These are phyloP conservation scores for Blomia tropicalis DNA, from an alignment of 2,888 invertebrate species.

Conservation along the genomic window DNA sequence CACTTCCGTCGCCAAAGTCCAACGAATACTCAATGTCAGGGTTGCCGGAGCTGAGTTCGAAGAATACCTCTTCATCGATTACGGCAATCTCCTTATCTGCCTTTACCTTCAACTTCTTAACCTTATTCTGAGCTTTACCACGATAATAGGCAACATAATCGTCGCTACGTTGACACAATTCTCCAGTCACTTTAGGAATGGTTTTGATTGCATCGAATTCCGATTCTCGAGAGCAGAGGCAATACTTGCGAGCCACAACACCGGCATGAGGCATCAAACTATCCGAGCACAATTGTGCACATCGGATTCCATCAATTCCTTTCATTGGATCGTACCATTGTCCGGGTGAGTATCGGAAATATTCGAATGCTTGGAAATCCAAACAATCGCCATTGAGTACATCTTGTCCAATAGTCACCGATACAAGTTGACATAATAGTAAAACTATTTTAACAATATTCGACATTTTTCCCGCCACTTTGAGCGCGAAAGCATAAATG, in stretches of 20 bases:
- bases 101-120: slow-evolving; percentile 25
- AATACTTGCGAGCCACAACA: slow-evolving; percentile 19
- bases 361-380: slow-evolving; percentile 27
- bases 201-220: slow-evolving; percentile 4
- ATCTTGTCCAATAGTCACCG: neutral
- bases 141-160: slow-evolving; percentile 26
- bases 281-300: slow-evolving; percentile 22
- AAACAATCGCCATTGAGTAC: slow-evolving; percentile 28
- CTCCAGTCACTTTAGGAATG: slow-evolving; percentile 18
- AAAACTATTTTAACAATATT: neutral
- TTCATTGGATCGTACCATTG: slow-evolving; percentile 28
- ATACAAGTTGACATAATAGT: neutral
- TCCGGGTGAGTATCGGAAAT: slow-evolving; percentile 29
- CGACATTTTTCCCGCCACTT: too few species aligned
- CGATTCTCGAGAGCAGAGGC: slow-evolving; percentile 24
- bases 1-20: slow-evolving; percentile 34
- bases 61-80: slow-evolving; percentile 26
- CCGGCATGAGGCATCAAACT: slow-evolving; percentile 26
- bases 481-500: too few species aligned
- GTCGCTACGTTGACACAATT: slow-evolving; percentile 27
- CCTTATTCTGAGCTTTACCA: slow-evolving; percentile 26
- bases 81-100: slow-evolving; percentile 25
- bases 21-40: slow-evolving; percentile 31
- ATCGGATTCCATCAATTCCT: slow-evolving; percentile 22
- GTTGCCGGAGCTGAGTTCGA: slow-evolving; percentile 26